Percentiles rank a stretch among this genome's conserved stretches.
These are phyloP conservation scores for Diaphora mendica DNA, from an alignment of 2,888 invertebrate species.

Conservation along the genomic window DNA sequence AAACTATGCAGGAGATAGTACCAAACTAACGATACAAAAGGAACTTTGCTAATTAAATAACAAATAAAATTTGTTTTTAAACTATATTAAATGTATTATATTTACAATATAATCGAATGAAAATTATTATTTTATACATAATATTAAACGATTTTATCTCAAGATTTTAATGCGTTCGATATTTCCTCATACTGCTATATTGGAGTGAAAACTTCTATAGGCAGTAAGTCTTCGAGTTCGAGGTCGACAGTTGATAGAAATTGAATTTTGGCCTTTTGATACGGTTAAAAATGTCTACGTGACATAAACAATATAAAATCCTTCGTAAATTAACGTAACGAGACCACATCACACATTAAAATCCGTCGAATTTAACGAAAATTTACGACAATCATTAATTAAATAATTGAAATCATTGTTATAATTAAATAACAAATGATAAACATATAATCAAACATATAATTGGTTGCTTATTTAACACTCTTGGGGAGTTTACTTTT, in stretches of 20 bases:
- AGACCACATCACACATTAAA: neutral
- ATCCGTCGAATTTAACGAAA: neutral
- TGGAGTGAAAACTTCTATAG: too few species aligned
- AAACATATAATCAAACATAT: neutral
- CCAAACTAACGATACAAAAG: slow-evolving; percentile 3
- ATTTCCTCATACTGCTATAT: neutral
- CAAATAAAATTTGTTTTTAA: neutral
- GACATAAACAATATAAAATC: neutral
- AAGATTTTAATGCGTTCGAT: neutral
- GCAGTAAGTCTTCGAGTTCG: too few species aligned
- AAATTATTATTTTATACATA: neutral
- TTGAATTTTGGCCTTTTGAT: too few species aligned
- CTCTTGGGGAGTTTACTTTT: neutral
- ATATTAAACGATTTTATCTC: neutral
- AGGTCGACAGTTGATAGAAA: too few species aligned
- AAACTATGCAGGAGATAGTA: neutral
- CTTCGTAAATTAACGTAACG: neutral
- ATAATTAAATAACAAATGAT: slow-evolving; percentile 4
- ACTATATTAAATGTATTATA: neutral
- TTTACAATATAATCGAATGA: slow-evolving; percentile 8
- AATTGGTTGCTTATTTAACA: neutral
- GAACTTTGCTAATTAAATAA: slow-evolving; percentile 8
- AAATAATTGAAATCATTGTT: neutral
- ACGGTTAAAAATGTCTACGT: neutral
- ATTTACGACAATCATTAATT: neutral